Base-by-base conservation (phyloP, 2,888 invertebrate genomes). In the Lysandra bellargus region DNA sequence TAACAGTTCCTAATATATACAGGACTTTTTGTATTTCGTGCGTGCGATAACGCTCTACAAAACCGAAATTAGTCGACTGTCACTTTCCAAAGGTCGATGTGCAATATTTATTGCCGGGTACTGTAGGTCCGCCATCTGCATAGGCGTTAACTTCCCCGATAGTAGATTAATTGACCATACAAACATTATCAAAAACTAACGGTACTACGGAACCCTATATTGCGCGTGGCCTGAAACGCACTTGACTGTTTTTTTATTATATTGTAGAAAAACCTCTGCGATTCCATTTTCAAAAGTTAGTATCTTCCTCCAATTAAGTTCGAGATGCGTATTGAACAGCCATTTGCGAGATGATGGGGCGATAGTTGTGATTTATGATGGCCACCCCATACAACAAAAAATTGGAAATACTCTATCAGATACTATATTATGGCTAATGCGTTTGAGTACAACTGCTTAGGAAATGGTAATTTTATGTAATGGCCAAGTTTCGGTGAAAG, bases 341-440 rank as follows among this genome's bases (percentile, higher is more conserved):
- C 76, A 76, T 76, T 76, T 30, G 57, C 14, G 17, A 76, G 76
- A 76, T 76, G 76, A 76, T 57, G 76, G 76, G 76, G 76, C 53
- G 76, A 76, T 76, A 76, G 53, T 57, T 1, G 30, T 76, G 76
- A 76, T 76, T 57, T 76, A 76, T 57, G 76, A 30, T 4, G 57
- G 76, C 30, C 4, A 23, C 53, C 30, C 53, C 57, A 49, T 14
- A 57, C 17, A 53, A 75, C 44, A 76, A 53, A 75, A 23, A 75
- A 49, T 75, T 53, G 17, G 76, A 76, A 76, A 53, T 76, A 53
- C 76, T 76, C 49, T 76, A 76, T 57, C 76, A 53, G 75, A 57
- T 75, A 30, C 23, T 53, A 53, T 57, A 69, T 69, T 37, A 69
- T 37, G 37, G 30, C n/a, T 76, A 57, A 75, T 76, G 53, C 57